These are phyloP conservation scores for Nineta flava DNA, from an alignment of 2,888 invertebrate species.

Conservation along the genomic window DNA sequence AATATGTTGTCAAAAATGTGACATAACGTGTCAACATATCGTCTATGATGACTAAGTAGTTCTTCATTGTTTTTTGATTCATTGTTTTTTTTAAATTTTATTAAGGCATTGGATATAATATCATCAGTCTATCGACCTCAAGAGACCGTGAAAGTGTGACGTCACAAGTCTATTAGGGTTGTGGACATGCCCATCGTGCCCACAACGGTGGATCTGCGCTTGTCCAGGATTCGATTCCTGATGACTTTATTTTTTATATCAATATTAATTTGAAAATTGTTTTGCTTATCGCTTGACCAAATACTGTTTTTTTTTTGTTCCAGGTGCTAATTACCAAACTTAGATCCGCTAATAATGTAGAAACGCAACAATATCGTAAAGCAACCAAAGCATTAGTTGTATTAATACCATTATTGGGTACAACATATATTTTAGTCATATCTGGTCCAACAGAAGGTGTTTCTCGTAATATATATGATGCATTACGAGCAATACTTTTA, in stretches of 20 bases:
- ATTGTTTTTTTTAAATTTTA: too few species aligned
- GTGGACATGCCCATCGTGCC: too few species aligned
- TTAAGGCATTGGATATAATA: too few species aligned
- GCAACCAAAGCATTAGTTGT: conserved; percentile 84
- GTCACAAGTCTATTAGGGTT: too few species aligned
- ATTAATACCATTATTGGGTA: conserved; percentile 81
- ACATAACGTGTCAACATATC: too few species aligned
- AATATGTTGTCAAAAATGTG: too few species aligned
- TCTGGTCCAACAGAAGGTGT: conserved; percentile 64
- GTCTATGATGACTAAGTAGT: too few species aligned
- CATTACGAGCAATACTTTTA: conserved; percentile 63
- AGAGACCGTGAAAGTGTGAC: too few species aligned
- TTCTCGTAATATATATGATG: conserved; percentile 58
- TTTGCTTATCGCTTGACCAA: background rate
- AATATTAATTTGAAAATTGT: background rate
- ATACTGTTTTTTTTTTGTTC: conserved; percentile 16
- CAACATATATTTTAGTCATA: conserved; percentile 76
- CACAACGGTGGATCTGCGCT: background rate
- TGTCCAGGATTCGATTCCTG: too few species aligned
- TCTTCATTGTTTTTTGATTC: too few species aligned
- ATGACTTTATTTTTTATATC: conserved; percentile 4
- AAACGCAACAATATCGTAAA: conserved; percentile 81
- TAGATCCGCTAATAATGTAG: conserved; percentile 75
- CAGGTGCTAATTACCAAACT: conserved; percentile 86
- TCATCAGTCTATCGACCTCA: too few species aligned